Evolutionary conservation across 1,140 invertebrate species (phyloP).

Genomic region (Brachionus plicatilis): DNA sequence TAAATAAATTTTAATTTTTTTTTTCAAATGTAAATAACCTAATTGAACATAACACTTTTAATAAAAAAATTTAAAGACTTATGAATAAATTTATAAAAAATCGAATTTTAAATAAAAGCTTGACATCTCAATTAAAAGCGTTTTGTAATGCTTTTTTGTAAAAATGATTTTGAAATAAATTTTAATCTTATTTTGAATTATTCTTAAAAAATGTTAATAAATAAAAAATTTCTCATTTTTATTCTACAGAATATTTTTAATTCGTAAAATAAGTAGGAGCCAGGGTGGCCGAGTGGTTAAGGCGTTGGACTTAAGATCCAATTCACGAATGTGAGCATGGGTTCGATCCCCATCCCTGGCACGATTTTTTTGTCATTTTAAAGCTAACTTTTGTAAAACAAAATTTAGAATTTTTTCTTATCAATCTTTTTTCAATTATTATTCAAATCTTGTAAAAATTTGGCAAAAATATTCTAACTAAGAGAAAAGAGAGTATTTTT

Average conservation of each 20-base stretch:
- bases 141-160: background rate
- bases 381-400: background rate
- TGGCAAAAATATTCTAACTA: no score
- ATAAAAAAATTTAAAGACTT: background rate
- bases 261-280: background rate
- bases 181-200: background rate
- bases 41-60: background rate
- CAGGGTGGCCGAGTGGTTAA: slow-evolving; percentile 30
- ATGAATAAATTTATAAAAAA: background rate
- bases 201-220: background rate
- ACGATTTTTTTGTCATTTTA: background rate
- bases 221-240: no score
- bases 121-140: background rate
- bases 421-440: background rate
- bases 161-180: background rate
- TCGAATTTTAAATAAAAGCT: background rate
- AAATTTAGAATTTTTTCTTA: no score
- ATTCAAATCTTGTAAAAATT: no score
- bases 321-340: slow-evolving; percentile 35
- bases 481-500: background rate
- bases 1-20: background rate
- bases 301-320: slow-evolving; percentile 34
- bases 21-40: background rate
- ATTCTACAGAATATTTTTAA: no score
- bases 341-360: slow-evolving; percentile 33